Evolutionary conservation across 2,797 vertebrate genomes (phyloP).

Genomic region (Anguilla anguilla): DNA sequence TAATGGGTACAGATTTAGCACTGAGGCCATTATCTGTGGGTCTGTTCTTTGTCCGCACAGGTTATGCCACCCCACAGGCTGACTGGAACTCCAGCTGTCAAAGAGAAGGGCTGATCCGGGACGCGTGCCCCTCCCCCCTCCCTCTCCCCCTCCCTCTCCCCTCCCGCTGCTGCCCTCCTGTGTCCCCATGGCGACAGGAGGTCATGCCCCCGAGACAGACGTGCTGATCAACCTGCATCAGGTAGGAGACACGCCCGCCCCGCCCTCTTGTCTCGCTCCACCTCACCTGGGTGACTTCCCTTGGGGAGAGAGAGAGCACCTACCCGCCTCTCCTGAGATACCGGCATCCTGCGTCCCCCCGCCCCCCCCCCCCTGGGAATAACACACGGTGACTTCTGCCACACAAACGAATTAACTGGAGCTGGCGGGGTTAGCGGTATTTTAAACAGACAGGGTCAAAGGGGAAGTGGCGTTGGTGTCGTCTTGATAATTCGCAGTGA

Average conservation of each 20-base stretch:
- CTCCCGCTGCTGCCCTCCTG: slow-evolving; percentile 36
- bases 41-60: slow-evolving; percentile 47
- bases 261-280: neutral
- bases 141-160: neutral
- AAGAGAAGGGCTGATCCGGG: slow-evolving; percentile 79
- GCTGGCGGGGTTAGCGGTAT: slow-evolving; percentile 25
- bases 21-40: neutral
- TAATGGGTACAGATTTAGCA: neutral
- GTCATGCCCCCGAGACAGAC: slow-evolving; percentile 72
- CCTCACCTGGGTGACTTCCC: neutral
- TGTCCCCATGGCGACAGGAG: slow-evolving; percentile 78
- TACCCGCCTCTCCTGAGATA: neutral
- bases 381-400: neutral
- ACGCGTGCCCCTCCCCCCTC: slow-evolving; percentile 33
- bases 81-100: slow-evolving; percentile 73
- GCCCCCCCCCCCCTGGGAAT: neutral
- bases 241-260: slow-evolving; percentile 55
- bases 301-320: neutral
- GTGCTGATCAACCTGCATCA: slow-evolving; percentile 73
- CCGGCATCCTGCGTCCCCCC: neutral
- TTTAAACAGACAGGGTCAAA: slow-evolving; percentile 12
- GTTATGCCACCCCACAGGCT: slow-evolving; percentile 78
- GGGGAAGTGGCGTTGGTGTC: slow-evolving; percentile 5
- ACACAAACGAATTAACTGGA: neutral
- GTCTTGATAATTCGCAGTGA: slow-evolving; percentile 35